phyloP scores from a whole-genome alignment of 2,888 invertebrate genomes.

The Sabatieria punctata region DNA sequence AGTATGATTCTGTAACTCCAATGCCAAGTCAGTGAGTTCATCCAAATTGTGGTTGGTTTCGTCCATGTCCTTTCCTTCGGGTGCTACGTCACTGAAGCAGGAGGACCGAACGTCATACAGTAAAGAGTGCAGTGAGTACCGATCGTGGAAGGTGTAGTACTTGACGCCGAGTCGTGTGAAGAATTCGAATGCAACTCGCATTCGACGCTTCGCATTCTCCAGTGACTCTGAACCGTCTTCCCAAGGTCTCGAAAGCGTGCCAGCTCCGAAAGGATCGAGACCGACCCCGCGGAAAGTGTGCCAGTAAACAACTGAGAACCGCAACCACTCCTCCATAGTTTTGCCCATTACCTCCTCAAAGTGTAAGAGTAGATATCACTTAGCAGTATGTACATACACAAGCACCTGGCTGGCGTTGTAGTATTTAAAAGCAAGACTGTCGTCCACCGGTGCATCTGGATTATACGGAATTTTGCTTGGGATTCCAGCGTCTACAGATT shows the following conservation, averaged over 20 bases:
- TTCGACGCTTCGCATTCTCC: conserved; percentile 44
- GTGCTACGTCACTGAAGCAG: conserved; percentile 41
- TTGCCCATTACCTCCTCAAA: conserved; percentile 38
- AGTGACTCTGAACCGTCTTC: conserved; percentile 43
- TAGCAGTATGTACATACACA: neutral
- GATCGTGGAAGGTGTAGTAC: conserved; percentile 49
- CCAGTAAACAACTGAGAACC: conserved; percentile 44
- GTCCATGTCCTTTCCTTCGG: conserved; percentile 41
- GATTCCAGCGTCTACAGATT: conserved; percentile 1
- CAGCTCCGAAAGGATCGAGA: conserved; percentile 37
- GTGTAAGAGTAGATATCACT: neutral
- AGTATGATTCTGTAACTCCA: conserved; percentile 42
- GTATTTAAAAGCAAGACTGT: conserved; percentile 43
- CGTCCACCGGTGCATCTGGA: conserved; percentile 40
- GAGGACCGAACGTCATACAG: too few relatives aligned
- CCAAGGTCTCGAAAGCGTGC: conserved; percentile 41
- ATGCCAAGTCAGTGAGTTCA: conserved; percentile 43
- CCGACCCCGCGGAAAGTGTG: conserved; percentile 38
- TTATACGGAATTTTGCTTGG: conserved; percentile 40
- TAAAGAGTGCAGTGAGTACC: conserved; percentile 19
- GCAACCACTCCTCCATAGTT: conserved; percentile 49
- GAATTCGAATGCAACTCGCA: conserved; percentile 47
- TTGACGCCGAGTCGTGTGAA: conserved; percentile 45
- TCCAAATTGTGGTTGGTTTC: conserved; percentile 44
- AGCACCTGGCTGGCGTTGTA: conserved; percentile 43